A percentile compares a stretch with the other conserved stretches of the same genome.
Conservation (phyloP, 2,888 invertebrate genomes). For the Epistrophella euchroma region DNA sequence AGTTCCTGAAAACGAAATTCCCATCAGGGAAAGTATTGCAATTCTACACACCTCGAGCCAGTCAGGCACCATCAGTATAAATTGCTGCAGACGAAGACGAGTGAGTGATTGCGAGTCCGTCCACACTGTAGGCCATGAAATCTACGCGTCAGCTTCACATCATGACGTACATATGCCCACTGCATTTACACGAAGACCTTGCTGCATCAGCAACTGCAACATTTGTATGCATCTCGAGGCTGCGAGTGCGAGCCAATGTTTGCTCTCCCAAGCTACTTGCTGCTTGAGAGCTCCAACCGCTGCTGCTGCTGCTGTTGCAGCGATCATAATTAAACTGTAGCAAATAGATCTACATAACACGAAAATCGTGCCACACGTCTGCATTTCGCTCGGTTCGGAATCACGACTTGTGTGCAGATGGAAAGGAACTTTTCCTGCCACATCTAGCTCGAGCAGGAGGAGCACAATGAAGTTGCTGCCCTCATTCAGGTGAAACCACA, state of each 20-base stretch:
- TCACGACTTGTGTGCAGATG: slow-evolving; percentile 67
- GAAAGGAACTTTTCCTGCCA: slow-evolving; percentile 49
- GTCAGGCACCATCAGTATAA: slow-evolving; percentile 30
- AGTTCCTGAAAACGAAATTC: slow-evolving; percentile 54
- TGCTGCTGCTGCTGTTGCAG: slow-evolving; percentile 36
- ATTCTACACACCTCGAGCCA: slow-evolving; percentile 50
- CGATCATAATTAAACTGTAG: slow-evolving; percentile 77
- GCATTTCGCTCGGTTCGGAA: slow-evolving; percentile 65
- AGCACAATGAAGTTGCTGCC: slow-evolving; percentile 24
- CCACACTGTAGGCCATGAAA: slow-evolving; percentile 52
- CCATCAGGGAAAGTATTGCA: slow-evolving; percentile 62
- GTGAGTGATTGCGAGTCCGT: slow-evolving; percentile 52
- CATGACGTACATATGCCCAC: slow-evolving; percentile 52
- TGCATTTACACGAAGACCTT: slow-evolving; percentile 60
- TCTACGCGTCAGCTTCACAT: slow-evolving; percentile 64
- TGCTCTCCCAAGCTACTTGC: slow-evolving; percentile 57
- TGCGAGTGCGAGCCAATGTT: slow-evolving; percentile 47
- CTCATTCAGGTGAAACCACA: slow-evolving; percentile 38
- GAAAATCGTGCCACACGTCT: slow-evolving; percentile 77
- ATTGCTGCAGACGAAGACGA: slow-evolving; percentile 19
- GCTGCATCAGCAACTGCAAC: slow-evolving; percentile 28
- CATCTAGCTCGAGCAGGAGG: slow-evolving; percentile 13
- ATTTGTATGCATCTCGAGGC: slow-evolving; percentile 48
- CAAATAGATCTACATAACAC: slow-evolving; percentile 76
- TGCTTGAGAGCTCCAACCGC: slow-evolving; percentile 22